Evolutionary conservation across 2,797 vertebrate species (phyloP).

Genomic region (Eulemur mongoz): DNA sequence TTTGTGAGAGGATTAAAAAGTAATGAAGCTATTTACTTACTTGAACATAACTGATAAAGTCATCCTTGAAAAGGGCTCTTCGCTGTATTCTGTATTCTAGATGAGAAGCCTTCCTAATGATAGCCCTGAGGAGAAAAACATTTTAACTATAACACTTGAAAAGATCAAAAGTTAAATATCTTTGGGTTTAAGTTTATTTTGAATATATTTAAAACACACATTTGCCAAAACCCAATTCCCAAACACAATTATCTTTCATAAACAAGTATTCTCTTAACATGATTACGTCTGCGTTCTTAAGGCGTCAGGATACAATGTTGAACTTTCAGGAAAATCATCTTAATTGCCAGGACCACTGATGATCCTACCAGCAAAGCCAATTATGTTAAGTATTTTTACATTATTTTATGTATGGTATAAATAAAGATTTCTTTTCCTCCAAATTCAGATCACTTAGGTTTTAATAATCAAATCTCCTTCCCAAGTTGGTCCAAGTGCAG

Average conservation of each 20-base stretch:
- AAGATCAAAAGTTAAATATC: background rate
- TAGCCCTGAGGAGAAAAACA: slow-evolving; percentile 85
- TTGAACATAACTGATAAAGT: slow-evolving; percentile 95
- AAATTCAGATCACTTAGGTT: slow-evolving; percentile 2
- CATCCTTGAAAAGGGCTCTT: slow-evolving; percentile 91
- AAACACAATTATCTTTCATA: background rate
- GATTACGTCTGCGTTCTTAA: background rate
- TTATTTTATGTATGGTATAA: background rate
- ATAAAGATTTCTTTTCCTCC: background rate
- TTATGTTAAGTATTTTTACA: background rate
- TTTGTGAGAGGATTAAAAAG: background rate
- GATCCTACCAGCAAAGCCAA: background rate
- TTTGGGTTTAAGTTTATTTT: background rate
- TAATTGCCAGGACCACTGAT: background rate
- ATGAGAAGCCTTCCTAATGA: slow-evolving; percentile 92
- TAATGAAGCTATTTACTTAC: slow-evolving; percentile 79
- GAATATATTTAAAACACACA: slow-evolving; percentile 16
- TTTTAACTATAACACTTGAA: slow-evolving; percentile 25
- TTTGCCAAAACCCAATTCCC: slow-evolving; percentile 17
- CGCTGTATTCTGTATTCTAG: slow-evolving; percentile 96
- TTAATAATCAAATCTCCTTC: slow-evolving; percentile 3
- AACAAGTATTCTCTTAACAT: slow-evolving; percentile 19
- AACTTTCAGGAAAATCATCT: background rate
- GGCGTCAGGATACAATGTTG: background rate
- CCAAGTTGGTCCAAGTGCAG: background rate